phyloP scores from a whole-genome alignment of 2,888 invertebrate genomes.

The Brachyptera putata region DNA sequence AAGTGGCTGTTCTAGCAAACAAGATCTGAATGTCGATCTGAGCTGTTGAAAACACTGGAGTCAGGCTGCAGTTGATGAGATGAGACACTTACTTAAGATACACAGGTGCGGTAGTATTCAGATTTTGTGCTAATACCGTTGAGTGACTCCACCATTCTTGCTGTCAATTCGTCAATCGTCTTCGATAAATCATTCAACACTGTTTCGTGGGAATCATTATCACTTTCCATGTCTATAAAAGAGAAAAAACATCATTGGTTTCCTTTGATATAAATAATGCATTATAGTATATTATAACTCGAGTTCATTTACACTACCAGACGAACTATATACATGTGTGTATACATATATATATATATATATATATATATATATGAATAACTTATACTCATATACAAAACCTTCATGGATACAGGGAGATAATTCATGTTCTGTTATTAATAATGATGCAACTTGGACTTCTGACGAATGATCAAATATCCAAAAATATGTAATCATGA shows the following conservation, averaged over 20 bases:
- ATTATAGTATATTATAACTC: too few species aligned
- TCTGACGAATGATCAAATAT: too few species aligned
- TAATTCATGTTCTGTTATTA: too few species aligned
- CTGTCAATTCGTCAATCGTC: slow-evolving; percentile 57
- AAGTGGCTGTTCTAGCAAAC: neutral
- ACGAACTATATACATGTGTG: too few species aligned
- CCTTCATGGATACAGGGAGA: too few species aligned
- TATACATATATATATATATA: too few species aligned
- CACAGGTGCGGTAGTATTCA: slow-evolving; percentile 59
- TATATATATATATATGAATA: too few species aligned
- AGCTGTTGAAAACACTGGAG: neutral
- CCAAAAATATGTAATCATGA: too few species aligned
- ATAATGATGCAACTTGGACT: too few species aligned
- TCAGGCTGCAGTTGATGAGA: neutral
- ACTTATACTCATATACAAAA: too few species aligned
- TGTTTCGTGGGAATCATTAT: slow-evolving; percentile 62
- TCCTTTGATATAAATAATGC: too few species aligned
- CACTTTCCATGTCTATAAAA: slow-evolving; percentile 56
- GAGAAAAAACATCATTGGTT: slow-evolving; percentile 26
- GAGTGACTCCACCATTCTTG: slow-evolving; percentile 59
- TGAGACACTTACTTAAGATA: slow-evolving; percentile 21
- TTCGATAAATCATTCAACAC: slow-evolving; percentile 55
- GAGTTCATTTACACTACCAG: too few species aligned
- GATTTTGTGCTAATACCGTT: slow-evolving; percentile 56
- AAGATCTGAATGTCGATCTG: neutral